Evolutionary conservation across 2,888 invertebrate species (phyloP), one percentile per base, ranked within the genome.

Genomic region (Leptarthrus brevirostris): DNA sequence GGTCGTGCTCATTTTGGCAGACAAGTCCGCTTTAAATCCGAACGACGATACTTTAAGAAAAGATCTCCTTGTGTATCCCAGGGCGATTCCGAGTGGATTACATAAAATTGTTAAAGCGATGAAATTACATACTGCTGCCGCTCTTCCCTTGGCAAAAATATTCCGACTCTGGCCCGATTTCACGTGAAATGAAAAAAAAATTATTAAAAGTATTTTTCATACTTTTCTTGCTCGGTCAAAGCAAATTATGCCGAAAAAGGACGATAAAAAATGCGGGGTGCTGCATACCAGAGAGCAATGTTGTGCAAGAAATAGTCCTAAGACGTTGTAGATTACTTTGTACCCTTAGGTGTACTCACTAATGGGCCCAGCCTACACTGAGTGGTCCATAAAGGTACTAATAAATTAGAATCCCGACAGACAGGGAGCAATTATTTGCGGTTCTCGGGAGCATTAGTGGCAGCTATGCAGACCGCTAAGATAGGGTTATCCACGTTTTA

Each of bases 381-480:
- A 64, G 64, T 64, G 64, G 64, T 44, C n/a, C 64, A 64, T 64
- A 64, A 64, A 64, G 64, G 44, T 64, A 64, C 64, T 36, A 64
- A 64, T 64, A 64, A 64, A 64, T 64, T 64, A 64, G 64, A 64
- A 10, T n/a, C 64, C 64, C 64, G 64, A 64, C 64, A 64, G 64
- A 16, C 64, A 5, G 47, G 64, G 36, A 64, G 64, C 64, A 64
- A 64, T 64, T 64, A 64, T 64, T 64, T 64, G 64, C 22, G 64
- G 64, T 24, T 64, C 64, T 44, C 14, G 47, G 64, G 64, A 64
- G 64, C 64, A 64, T 64, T 64, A 47, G 64, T 64, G 64, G 24
- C 24, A 44, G 4, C 44, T 44, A 24, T 64, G 5, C n/a, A 44
- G 12, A 24, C 20, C 58, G 54, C 24, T 16, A 64, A 10, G 44